Evolutionary conservation across 1,140 invertebrate genomes (phyloP).

Genomic region (Drosophila bifasciata): DNA sequence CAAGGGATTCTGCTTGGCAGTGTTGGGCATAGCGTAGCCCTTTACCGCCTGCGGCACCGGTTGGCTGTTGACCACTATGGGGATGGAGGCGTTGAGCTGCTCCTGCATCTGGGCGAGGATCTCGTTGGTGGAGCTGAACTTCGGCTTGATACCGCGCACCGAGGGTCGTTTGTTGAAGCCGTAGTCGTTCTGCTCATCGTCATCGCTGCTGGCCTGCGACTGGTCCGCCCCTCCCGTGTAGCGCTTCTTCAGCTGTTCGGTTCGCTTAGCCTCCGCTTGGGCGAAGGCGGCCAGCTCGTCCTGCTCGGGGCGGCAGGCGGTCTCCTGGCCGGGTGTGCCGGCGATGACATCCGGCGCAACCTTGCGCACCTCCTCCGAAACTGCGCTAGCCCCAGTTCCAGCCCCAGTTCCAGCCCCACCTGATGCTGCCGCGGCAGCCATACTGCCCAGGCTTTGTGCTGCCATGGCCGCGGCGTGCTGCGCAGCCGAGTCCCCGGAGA

Average conservation of each 20-base stretch:
- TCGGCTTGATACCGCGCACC: constrained; percentile 88
- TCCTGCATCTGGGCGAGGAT: constrained; percentile 92
- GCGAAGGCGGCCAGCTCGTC: constrained; percentile 94
- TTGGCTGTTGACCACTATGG: constrained; percentile 73
- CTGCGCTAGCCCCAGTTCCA: not conserved
- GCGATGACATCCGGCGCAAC: constrained; percentile 90
- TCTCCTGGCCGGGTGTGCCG: constrained; percentile 87
- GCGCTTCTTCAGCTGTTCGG: constrained; percentile 91
- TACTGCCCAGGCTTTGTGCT: constrained; percentile 43
- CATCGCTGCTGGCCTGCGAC: constrained; percentile 86
- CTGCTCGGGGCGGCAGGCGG: constrained; percentile 84
- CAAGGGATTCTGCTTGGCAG: constrained; percentile 72
- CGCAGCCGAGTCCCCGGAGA: constrained; percentile 30
- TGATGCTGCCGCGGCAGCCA: constrained; percentile 18
- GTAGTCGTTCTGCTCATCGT: constrained; percentile 94
- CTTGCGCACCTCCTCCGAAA: constrained; percentile 83
- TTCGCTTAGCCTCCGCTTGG: constrained; percentile 91
- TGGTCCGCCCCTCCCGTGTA: constrained; percentile 85
- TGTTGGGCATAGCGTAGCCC: constrained; percentile 77
- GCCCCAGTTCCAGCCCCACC: constrained; percentile 8
- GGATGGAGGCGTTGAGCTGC: constrained; percentile 86
- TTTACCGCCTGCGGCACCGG: constrained; percentile 74
- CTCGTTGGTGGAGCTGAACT: constrained; percentile 89
- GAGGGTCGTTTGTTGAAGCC: constrained; percentile 94
- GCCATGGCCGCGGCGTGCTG: constrained; percentile 59